phyloP scores from a whole-genome alignment of 2,888 invertebrate genomes.

The Heliconius aoede region DNA sequence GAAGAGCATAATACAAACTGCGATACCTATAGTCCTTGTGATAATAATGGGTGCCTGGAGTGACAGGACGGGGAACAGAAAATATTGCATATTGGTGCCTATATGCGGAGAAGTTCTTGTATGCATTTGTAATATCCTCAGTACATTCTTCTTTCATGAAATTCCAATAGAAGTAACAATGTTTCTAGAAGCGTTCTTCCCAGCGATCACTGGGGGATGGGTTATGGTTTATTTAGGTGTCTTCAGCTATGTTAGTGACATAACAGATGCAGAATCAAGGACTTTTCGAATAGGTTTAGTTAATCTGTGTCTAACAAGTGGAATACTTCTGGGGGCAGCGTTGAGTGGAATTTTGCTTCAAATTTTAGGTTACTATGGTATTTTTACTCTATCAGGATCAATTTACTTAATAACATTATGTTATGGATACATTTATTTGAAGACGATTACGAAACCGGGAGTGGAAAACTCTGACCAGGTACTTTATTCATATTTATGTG shows the following conservation, averaged over 20 bases:
- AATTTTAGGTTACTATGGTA: slow-evolving; percentile 72
- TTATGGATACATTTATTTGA: slow-evolving; percentile 67
- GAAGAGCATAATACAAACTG: slow-evolving; percentile 83
- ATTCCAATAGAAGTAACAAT: slow-evolving; percentile 81
- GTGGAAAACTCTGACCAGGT: slow-evolving; percentile 60
- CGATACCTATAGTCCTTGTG: slow-evolving; percentile 81
- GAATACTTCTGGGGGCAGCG: slow-evolving; percentile 82
- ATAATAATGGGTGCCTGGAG: slow-evolving; percentile 86
- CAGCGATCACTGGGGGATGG: slow-evolving; percentile 82
- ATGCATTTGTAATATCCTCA: slow-evolving; percentile 75
- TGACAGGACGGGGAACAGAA: slow-evolving; percentile 83
- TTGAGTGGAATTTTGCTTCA: slow-evolving; percentile 80
- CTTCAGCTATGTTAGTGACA: slow-evolving; percentile 85
- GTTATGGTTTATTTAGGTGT: slow-evolving; percentile 83
- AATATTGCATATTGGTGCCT: slow-evolving; percentile 83
- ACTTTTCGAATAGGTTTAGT: slow-evolving; percentile 85
- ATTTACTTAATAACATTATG: slow-evolving; percentile 72
- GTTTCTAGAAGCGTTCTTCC: slow-evolving; percentile 80
- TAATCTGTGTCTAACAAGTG: slow-evolving; percentile 84
- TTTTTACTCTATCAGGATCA: slow-evolving; percentile 65
- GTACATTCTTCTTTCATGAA: slow-evolving; percentile 81
- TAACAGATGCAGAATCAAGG: slow-evolving; percentile 79
- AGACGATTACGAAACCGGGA: slow-evolving; percentile 66
- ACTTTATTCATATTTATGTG: slow-evolving; percentile 33
- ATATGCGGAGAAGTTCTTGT: slow-evolving; percentile 80